These are phyloP conservation scores for Drosophila truncata DNA, from an alignment of 1,140 invertebrate species.

Conservation along the genomic window DNA sequence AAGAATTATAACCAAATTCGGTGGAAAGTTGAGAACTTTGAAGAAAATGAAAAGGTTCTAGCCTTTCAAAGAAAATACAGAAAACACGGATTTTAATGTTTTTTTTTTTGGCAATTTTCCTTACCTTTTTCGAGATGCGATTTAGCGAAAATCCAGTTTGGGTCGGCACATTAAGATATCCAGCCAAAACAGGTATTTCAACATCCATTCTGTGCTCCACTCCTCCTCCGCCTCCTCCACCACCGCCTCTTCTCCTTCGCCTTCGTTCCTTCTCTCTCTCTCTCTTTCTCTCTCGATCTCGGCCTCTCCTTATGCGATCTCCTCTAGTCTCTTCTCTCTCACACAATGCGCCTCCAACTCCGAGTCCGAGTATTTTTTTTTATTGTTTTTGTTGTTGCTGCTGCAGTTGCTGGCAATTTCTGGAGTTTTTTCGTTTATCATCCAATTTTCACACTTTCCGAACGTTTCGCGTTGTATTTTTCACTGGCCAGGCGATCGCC, in stretches of 20 bases:
- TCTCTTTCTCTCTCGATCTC: constrained; percentile 13
- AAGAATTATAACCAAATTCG: neutral
- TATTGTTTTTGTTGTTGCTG: constrained; percentile 17
- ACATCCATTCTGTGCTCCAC: constrained; percentile 77
- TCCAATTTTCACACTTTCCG: constrained; percentile 12
- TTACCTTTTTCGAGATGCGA: constrained; percentile 85
- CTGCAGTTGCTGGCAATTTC: constrained; percentile 25
- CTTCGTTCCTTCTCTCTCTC: constrained; percentile 13
- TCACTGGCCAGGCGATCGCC: constrained; percentile 51
- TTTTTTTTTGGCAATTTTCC: constrained; percentile 15
- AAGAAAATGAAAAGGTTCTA: neutral
- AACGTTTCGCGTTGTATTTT: constrained; percentile 4
- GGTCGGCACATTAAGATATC: constrained; percentile 84
- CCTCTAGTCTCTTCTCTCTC: constrained; percentile 17
- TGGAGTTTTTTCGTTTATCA: constrained; percentile 30
- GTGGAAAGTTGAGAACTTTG: neutral
- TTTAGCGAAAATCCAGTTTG: constrained; percentile 85
- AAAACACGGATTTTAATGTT: neutral
- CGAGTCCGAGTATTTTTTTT: constrained; percentile 10
- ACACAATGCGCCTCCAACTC: constrained; percentile 35
- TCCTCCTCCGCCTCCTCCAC: constrained; percentile 39
- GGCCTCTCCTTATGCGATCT: constrained; percentile 21
- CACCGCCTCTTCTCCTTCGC: constrained; percentile 38
- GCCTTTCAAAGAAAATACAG: neutral
- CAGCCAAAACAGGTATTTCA: constrained; percentile 85